Evolutionary conservation across 2,888 invertebrate species (phyloP).

Genomic region (Lithodes maja): DNA sequence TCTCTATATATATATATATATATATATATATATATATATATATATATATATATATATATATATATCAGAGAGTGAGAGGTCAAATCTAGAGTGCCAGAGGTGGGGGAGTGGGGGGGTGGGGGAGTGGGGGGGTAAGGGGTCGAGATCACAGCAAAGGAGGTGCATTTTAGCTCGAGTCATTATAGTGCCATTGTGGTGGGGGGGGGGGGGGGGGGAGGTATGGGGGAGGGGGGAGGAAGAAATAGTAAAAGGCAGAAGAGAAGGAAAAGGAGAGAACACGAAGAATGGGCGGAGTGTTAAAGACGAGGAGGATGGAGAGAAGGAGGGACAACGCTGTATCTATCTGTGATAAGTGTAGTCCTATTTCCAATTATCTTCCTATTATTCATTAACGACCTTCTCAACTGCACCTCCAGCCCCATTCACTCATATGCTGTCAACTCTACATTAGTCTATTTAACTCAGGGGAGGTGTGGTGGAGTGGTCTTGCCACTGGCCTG

Average conservation of each 20-base stretch:
- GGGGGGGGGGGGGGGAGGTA: neutral
- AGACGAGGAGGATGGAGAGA: too few relatives aligned
- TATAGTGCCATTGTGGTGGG: neutral
- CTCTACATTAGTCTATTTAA: too few relatives aligned
- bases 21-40: neutral
- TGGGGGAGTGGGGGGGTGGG: slow-evolving; percentile 17
- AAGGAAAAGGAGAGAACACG: slow-evolving; percentile 10
- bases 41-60: slow-evolving; percentile 9
- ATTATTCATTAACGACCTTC: too few relatives aligned
- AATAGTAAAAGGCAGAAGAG: neutral
- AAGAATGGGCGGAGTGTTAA: neutral
- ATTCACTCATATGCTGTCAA: too few relatives aligned
- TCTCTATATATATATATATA: neutral
- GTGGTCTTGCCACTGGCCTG: too few relatives aligned
- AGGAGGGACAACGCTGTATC: too few relatives aligned
- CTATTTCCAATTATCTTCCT: too few relatives aligned
- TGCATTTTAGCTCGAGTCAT: neutral
- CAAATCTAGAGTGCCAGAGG: neutral
- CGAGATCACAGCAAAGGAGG: neutral
- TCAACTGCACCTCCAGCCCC: too few relatives aligned
- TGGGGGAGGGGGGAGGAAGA: neutral
- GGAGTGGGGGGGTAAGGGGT: neutral
- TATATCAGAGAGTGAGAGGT: neutral
- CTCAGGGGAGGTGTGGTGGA: too few relatives aligned
- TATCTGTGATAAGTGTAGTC: too few relatives aligned